phyloP scores from a whole-genome alignment of 2,113 vertebrate species.

The Cyprinodon brontotheroides region DNA sequence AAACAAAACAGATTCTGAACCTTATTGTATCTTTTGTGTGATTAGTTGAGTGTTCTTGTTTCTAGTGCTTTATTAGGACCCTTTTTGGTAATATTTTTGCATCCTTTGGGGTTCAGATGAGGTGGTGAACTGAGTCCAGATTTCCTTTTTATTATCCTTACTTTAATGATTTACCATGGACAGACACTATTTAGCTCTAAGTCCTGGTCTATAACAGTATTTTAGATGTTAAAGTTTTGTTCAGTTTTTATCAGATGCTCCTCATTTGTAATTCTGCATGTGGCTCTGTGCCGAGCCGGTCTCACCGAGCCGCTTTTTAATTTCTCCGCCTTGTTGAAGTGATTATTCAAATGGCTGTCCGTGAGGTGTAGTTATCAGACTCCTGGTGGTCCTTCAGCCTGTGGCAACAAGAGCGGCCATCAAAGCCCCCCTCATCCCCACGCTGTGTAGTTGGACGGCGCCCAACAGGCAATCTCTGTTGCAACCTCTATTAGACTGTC shows the following conservation, averaged over 20 bases:
- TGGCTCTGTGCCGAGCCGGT: constrained; percentile 68
- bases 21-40: no score
- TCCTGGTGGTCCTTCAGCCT: constrained; percentile 76
- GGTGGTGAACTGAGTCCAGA: background rate
- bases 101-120: background rate
- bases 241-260: constrained; percentile 48
- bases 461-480: constrained; percentile 71
- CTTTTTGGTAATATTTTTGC: background rate
- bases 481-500: constrained; percentile 65
- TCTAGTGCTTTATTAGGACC: no score
- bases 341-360: constrained; percentile 82
- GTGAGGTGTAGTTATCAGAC: constrained; percentile 79
- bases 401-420: constrained; percentile 70
- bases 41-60: no score
- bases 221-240: constrained; percentile 43
- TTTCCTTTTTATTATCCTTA: constrained; percentile 4
- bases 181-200: constrained; percentile 5
- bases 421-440: constrained; percentile 27
- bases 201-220: constrained; percentile 18
- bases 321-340: constrained; percentile 79
- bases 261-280: constrained; percentile 75
- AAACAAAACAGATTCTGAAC: no score
- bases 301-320: constrained; percentile 78
- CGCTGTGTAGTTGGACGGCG: constrained; percentile 56
- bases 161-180: constrained; percentile 22